Percentiles rank a stretch among this genome's conserved stretches.
Evolutionary conservation across 1,140 invertebrate species (phyloP).

Genomic region (Lerema accius): DNA sequence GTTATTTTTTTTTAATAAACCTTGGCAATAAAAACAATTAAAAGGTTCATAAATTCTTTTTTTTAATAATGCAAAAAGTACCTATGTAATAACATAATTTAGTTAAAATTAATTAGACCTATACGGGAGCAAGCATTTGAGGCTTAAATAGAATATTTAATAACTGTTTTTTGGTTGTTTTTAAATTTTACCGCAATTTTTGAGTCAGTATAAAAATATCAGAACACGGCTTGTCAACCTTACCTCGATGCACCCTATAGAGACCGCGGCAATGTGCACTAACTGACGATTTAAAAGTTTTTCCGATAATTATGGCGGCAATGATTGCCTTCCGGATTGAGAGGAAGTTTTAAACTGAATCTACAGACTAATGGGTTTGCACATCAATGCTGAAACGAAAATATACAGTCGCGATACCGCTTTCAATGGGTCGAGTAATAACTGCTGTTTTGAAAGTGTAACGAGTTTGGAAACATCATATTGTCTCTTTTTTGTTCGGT

Average conservation of each 20-base stretch:
- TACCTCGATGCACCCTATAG: conserved; percentile 1
- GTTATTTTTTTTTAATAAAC: no score
- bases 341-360: conserved; percentile 19
- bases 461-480: not conserved
- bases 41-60: no score
- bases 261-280: conserved; percentile 16
- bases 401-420: not conserved
- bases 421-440: not conserved
- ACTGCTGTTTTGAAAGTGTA: not conserved
- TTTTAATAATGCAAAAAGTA: no score
- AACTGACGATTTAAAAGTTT: conserved; percentile 26
- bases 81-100: no score
- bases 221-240: not conserved
- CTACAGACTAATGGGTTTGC: conserved; percentile 1
- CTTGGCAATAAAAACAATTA: no score
- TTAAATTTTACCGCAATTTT: no score
- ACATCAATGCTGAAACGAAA: not conserved
- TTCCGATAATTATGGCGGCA: conserved; percentile 27
- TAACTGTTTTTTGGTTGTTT: no score
- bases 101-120: no score
- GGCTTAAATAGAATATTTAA: no score
- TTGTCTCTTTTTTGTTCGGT: no score
- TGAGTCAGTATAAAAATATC: no score
- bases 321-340: conserved; percentile 22
- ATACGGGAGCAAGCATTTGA: no score